These are phyloP conservation scores for Phaethornis superciliosus DNA, from an alignment of 2,113 vertebrate genomes.

Conservation along the genomic window DNA sequence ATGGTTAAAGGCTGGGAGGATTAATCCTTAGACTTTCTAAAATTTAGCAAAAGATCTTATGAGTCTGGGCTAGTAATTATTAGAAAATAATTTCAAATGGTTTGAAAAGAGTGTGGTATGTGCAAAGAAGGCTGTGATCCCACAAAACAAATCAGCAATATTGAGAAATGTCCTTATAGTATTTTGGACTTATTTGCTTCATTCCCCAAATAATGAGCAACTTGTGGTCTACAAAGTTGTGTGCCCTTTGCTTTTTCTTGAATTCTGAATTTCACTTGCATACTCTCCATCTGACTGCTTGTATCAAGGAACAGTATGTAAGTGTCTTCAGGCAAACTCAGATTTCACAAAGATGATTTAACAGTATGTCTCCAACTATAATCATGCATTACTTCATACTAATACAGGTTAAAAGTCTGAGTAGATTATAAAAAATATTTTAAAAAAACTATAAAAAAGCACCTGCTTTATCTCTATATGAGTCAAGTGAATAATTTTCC, in stretches of 20 bases:
- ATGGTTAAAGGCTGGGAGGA: not conserved
- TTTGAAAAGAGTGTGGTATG: not conserved
- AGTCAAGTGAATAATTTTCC: conserved; percentile 37
- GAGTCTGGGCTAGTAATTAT: not conserved
- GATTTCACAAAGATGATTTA: conserved; percentile 2
- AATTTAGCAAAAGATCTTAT: not conserved
- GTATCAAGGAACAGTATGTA: not conserved
- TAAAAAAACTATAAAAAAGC: not conserved
- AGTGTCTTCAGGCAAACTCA: not conserved
- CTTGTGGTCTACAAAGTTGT: not conserved
- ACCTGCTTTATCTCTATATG: conserved; percentile 24
- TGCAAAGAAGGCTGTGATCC: not conserved
- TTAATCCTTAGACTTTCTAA: not conserved
- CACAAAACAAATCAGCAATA: not conserved
- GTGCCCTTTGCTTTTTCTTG: not conserved
- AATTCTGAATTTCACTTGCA: not conserved
- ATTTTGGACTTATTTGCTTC: not conserved
- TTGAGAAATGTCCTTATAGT: not conserved
- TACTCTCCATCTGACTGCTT: not conserved
- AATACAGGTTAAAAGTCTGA: conserved; percentile 18
- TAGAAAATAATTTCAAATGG: not conserved
- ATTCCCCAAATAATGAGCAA: not conserved
- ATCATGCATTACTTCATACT: not conserved
- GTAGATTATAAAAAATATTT: conserved; percentile 14
- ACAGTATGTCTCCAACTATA: conserved; percentile 15